These are phyloP conservation scores for Drosophila pegasa DNA, from an alignment of 2,888 invertebrate genomes.

Conservation along the genomic window DNA sequence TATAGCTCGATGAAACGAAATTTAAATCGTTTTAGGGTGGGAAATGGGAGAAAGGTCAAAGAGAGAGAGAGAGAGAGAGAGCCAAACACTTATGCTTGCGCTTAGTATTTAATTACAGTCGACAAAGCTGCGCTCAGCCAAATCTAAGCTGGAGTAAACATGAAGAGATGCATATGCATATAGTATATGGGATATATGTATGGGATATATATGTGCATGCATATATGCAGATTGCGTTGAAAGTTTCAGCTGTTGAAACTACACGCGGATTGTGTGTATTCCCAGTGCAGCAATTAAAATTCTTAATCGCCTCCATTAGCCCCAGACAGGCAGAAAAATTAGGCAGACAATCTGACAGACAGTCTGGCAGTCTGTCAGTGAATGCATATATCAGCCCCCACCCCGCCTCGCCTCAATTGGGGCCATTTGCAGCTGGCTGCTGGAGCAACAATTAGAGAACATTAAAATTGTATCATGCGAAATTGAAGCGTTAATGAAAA, in stretches of 20 bases:
- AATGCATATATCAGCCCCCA: too few relatives aligned
- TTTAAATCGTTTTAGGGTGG: too few relatives aligned
- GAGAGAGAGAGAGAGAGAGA: background rate
- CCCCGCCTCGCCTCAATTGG: too few relatives aligned
- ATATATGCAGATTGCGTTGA: slow-evolving; percentile 28
- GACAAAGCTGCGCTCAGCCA: slow-evolving; percentile 13
- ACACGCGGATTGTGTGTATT: slow-evolving; percentile 36
- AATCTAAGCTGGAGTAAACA: background rate
- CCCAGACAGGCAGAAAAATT: slow-evolving; percentile 9
- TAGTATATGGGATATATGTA: slow-evolving; percentile 24
- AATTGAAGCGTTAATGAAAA: slow-evolving; percentile 56
- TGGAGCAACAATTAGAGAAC: slow-evolving; percentile 49
- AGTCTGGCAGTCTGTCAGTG: too few relatives aligned
- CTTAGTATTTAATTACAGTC: slow-evolving; percentile 38
- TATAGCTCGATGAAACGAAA: slow-evolving; percentile 18
- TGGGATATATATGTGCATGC: background rate
- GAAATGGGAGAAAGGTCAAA: too few relatives aligned
- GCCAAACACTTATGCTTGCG: slow-evolving; percentile 4
- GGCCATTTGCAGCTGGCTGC: slow-evolving; percentile 10
- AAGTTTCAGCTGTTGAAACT: slow-evolving; percentile 46
- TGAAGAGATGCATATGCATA: background rate
- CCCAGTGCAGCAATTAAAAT: slow-evolving; percentile 44
- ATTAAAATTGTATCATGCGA: slow-evolving; percentile 61
- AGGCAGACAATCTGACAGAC: background rate
- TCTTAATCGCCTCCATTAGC: slow-evolving; percentile 50